Base-by-base conservation (phyloP, 2,797 vertebrate genomes). In the Myotis pilosus region DNA sequence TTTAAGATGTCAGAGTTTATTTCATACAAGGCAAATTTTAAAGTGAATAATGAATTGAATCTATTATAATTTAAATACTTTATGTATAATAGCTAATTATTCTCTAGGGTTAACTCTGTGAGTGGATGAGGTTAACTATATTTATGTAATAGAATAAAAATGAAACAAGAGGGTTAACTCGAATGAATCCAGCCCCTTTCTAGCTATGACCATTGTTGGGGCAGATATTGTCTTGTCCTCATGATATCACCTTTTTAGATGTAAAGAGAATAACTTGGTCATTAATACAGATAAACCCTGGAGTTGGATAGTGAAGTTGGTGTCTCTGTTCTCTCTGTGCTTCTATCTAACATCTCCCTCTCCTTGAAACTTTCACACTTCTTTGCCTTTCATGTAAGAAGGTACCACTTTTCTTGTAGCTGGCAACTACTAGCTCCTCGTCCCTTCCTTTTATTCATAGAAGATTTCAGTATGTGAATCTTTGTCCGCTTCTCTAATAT, bases 71-170 rank as follows among this genome's bases (percentile, higher is more conserved):
- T 81, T 23, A 94, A 82, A 85, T 55, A 89, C 23, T 76, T 89
- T 82, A 81, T 76, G 19, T 53, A 64, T 75, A 91, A 84, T 81
- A 91, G 62, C 16, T 96, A 92, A 79, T 79, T 89, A 91, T 74
- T 94, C 20, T 90, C 78, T 38, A 36, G 87, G 68, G 6, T 78
- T 78, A 28, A 17, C 13, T 76, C 19, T 94, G 30, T 82, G 69
- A 92, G 33, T 78, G 84, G 68, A 20, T 62, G 20, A 95, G 36
- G 64, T 95, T 89, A 96, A 92, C 62, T 76, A 87, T 75, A 62
- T 95, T 89, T 75, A 87, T 90, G 36, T 66, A 86, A 82, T 47
- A 82, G 78, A 88, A 90, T 87, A 87, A 90, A 94, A 95, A 83
- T 83, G 20, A 88, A 64, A 96, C 51, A 84, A 28, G 19, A 91